Evolutionary conservation across 2,113 vertebrate genomes (phyloP).

Genomic region (Sinosuthora webbiana): DNA sequence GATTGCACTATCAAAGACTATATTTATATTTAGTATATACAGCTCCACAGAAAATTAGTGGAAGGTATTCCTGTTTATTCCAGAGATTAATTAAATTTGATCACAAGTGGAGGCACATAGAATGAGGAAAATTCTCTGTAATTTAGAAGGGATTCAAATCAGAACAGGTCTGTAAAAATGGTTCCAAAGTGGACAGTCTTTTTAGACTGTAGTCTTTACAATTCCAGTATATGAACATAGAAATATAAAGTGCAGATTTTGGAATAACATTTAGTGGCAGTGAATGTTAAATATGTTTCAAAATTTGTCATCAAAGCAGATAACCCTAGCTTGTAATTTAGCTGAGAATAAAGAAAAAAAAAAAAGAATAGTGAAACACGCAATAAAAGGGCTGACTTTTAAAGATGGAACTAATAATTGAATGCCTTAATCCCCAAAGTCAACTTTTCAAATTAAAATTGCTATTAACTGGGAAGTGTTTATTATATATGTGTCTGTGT

Average conservation of each 20-base stretch:
- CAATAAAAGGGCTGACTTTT: neutral
- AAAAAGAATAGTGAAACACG: neutral
- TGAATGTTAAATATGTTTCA: neutral
- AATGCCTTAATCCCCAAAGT: neutral
- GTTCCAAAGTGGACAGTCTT: neutral
- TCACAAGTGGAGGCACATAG: neutral
- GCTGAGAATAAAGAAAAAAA: neutral
- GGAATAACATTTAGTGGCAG: neutral
- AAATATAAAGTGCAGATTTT: neutral
- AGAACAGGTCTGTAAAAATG: neutral
- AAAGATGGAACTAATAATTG: neutral
- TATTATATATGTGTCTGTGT: neutral
- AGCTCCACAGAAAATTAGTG: neutral
- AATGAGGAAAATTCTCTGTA: neutral
- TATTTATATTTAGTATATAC: neutral
- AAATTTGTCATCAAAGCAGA: neutral
- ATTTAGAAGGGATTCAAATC: neutral
- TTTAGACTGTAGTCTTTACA: neutral
- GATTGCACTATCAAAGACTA: neutral
- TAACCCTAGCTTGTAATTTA: neutral
- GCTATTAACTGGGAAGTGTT: neutral
- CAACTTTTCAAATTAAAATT: neutral
- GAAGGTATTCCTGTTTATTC: neutral
- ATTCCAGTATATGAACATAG: neutral
- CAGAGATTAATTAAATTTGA: neutral